phyloP scores from a whole-genome alignment of 1,140 invertebrate genomes.

The Chironomus striatipennis region DNA sequence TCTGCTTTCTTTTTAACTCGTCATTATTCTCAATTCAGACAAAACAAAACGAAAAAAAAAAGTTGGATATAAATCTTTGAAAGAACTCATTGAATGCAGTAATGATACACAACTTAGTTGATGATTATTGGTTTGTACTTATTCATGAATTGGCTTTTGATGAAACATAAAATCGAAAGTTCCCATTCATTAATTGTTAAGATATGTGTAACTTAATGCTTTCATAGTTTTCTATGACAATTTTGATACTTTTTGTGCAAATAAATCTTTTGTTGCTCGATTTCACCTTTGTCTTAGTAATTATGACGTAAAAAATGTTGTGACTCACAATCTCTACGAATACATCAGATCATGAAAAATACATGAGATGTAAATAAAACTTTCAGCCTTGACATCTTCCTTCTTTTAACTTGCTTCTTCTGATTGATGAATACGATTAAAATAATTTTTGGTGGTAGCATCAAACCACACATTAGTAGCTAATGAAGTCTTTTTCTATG shows the following conservation, averaged over 20 bases:
- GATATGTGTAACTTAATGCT: neutral
- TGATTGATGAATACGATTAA: too few relatives aligned
- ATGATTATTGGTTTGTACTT: neutral
- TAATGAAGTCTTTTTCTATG: too few relatives aligned
- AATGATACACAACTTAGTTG: neutral
- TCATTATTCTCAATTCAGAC: neutral
- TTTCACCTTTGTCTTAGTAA: neutral
- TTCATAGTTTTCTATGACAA: conserved; percentile 1
- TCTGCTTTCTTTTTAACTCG: too few relatives aligned
- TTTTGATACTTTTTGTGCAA: neutral
- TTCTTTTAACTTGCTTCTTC: too few relatives aligned
- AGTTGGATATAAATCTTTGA: neutral
- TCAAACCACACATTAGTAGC: too few relatives aligned
- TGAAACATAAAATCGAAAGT: neutral
- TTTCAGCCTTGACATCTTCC: too few relatives aligned
- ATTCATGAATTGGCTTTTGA: neutral
- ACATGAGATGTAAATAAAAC: too few relatives aligned
- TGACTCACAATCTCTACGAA: too few relatives aligned
- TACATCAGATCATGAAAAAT: too few relatives aligned
- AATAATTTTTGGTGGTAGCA: too few relatives aligned
- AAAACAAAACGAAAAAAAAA: conserved; percentile 20
- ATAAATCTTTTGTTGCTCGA: neutral
- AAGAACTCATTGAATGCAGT: neutral
- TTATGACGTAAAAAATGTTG: too few relatives aligned
- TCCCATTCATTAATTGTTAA: neutral